A percentile compares a stretch with the other conserved stretches of the same genome.
Conservation (phyloP, 2,797 vertebrate genomes). For the Pangasius krempfi region DNA sequence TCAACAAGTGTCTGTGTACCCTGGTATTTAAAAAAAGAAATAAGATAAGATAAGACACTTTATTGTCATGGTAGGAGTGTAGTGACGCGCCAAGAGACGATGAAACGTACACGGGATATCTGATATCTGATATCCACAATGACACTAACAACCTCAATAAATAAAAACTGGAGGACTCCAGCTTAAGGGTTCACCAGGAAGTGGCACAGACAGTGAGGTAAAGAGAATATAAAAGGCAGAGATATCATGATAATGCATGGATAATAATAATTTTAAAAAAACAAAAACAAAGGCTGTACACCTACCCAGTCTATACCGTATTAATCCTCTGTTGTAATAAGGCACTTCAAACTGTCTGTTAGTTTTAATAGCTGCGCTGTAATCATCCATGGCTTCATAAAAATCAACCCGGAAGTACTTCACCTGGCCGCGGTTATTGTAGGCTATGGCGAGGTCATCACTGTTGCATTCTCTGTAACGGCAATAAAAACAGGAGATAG, state of each 20-base stretch:
- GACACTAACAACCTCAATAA: too few species aligned
- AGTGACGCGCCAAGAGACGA: too few species aligned
- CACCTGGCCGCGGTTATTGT: constrained; percentile 90
- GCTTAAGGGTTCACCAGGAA: background rate
- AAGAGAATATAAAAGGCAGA: background rate
- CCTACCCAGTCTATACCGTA: constrained; percentile 89
- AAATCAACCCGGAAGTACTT: constrained; percentile 93
- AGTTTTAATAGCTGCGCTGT: constrained; percentile 80
- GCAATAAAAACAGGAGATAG: background rate
- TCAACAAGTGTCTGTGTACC: too few species aligned
- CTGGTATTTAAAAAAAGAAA: too few species aligned
- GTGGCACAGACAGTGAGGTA: background rate
- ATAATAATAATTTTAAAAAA: background rate
- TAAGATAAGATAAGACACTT: too few species aligned
- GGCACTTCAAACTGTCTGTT: constrained; percentile 81
- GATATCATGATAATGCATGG: background rate
- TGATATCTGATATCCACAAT: background rate
- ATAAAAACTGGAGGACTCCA: background rate
- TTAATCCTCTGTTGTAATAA: constrained; percentile 91
- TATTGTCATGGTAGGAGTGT: too few species aligned
- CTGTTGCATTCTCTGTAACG: constrained; percentile 67
- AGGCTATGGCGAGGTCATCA: constrained; percentile 78
- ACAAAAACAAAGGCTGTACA: background rate
- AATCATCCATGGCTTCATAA: constrained; percentile 88
- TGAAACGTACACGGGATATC: background rate